A percentile compares a stretch with the other conserved stretches of the same genome.
These are phyloP conservation scores for Macrotrachela quadricornifera DNA, from an alignment of 1,140 invertebrate species.

Conservation along the genomic window DNA sequence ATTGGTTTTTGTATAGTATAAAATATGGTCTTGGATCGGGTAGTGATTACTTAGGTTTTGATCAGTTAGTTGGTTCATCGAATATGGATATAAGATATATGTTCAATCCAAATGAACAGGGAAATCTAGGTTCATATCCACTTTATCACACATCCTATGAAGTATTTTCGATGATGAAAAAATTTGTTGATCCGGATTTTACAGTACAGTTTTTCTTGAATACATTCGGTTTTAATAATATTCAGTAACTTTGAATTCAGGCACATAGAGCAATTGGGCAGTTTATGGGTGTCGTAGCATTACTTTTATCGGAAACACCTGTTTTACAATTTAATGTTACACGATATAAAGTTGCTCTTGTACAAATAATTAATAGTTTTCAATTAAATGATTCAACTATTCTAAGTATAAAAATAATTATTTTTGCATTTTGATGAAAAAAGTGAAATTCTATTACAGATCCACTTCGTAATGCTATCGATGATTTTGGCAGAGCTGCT, in stretches of 20 bases:
- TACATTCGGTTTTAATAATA: too few species aligned
- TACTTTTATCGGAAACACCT: background rate
- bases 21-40: slow-evolving; percentile 18
- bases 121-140: slow-evolving; percentile 16
- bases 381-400: too few species aligned
- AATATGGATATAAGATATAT: slow-evolving; percentile 18
- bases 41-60: slow-evolving; percentile 24
- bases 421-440: too few species aligned
- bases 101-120: slow-evolving; percentile 12
- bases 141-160: slow-evolving; percentile 33
- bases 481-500: too few species aligned
- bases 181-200: slow-evolving; percentile 23
- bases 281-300: background rate
- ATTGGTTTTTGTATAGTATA: slow-evolving; percentile 11
- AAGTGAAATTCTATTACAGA: too few species aligned
- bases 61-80: slow-evolving; percentile 20
- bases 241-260: background rate
- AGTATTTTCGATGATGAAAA: slow-evolving; percentile 23
- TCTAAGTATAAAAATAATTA: too few species aligned
- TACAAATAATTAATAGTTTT: background rate
- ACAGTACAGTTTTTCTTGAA: background rate
- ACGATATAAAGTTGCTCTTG: background rate
- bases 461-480: too few species aligned
- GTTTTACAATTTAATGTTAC: background rate
- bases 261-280: background rate